Evolutionary conservation across 2,888 invertebrate species (phyloP).

Genomic region (Seira musarum): DNA sequence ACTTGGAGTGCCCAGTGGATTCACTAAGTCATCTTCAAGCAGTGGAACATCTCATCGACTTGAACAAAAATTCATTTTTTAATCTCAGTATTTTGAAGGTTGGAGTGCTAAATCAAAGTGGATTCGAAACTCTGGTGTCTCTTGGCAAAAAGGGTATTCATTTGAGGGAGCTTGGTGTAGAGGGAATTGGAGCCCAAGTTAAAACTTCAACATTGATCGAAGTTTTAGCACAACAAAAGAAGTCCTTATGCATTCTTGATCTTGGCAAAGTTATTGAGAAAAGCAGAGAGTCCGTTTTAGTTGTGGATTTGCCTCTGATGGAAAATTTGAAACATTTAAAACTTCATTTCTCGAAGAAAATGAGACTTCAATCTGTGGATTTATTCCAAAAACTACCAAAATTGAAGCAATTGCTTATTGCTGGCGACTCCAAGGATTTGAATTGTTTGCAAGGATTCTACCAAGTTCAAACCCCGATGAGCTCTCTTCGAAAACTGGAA

Average conservation of each 20-base stretch:
- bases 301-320: constrained; percentile 14
- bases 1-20: constrained; percentile 42
- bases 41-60: constrained; percentile 18
- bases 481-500: constrained; percentile 31
- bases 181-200: constrained; percentile 34
- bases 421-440: constrained; percentile 23
- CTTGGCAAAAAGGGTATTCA: constrained; percentile 25
- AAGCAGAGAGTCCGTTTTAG: constrained; percentile 25
- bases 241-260: constrained; percentile 21
- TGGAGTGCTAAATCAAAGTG: constrained; percentile 26
- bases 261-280: constrained; percentile 30
- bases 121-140: constrained; percentile 23
- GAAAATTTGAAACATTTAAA: constrained; percentile 29
- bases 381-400: constrained; percentile 32
- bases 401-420: constrained; percentile 26
- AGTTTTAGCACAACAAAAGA: constrained; percentile 24
- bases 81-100: constrained; percentile 15
- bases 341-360: constrained; percentile 18
- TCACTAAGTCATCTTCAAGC: constrained; percentile 27
- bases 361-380: constrained; percentile 23
- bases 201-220: background rate
- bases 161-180: constrained; percentile 22
- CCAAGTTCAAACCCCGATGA: background rate
- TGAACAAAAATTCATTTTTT: constrained; percentile 6
- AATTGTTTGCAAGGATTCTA: constrained; percentile 32